Base-by-base conservation (phyloP, 2,888 invertebrate genomes). In the Agonopterix subpropinquella region DNA sequence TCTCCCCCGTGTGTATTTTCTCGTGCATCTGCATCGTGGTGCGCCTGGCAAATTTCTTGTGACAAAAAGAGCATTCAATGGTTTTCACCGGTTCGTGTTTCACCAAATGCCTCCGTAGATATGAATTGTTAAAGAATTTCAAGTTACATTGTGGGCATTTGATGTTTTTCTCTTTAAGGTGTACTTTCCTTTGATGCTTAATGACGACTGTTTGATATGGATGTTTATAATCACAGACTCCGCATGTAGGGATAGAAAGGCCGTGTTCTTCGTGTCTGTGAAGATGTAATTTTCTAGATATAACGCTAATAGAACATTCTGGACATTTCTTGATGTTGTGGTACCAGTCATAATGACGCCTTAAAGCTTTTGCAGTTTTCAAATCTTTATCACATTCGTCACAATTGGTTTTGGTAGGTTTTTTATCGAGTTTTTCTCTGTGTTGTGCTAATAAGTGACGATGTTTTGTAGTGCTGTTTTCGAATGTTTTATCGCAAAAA, bases 101-200 rank as follows among this genome's bases (percentile, higher is more conserved):
- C 28, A 28, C 28, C 28, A 28, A 28, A 28, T 28, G 28, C 28
- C 7, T 28, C 28, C 28, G 28, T 28, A 28, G 28, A 11, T 11
- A 8, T 11, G 11, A 11, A 0, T 11, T 39, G 36, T 50, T 48
- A 18, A 48, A 56, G 10, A 61, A 53, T 41, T 47, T 57, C 39
- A 47, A 49, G 2, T 49, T 53, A 18, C 61, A 56, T 4, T 56
- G 48, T 1, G 57, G 51, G 52, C 88, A 89, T 46, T 70, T 69
- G 13, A 73, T 55, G 47, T 71, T 77, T 41, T 55, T 59, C 45
- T 56, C 59, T 11, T 53, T 54, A 45, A 59, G 28, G 37, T 58
- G 58, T 10, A 59, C 57, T 7, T 41, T 47, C 13, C 53, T 51
- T 15, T 57, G 55, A 41, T 59, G 54, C 8, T 10, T 8, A 1